These are phyloP conservation scores for Aphaenogaster rudis DNA, from an alignment of 1,140 invertebrate species.

Conservation along the genomic window DNA sequence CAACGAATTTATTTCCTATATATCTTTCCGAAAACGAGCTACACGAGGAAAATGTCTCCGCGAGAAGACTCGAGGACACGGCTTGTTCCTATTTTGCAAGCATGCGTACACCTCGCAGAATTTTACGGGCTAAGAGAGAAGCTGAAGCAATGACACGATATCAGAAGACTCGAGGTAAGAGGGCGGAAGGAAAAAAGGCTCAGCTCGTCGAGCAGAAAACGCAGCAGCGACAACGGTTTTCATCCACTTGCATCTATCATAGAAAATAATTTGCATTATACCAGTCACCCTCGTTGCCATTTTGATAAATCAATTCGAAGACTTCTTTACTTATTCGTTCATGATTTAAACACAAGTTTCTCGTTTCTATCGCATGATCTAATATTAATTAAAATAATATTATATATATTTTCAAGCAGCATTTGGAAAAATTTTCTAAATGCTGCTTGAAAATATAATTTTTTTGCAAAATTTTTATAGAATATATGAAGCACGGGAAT, in stretches of 20 bases:
- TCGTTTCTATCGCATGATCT: background rate
- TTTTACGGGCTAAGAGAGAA: slow-evolving; percentile 43
- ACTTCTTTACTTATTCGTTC: background rate
- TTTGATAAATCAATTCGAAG: background rate
- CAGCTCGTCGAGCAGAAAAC: slow-evolving; percentile 38
- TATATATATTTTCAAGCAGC: background rate
- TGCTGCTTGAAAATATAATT: background rate
- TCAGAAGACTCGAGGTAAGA: slow-evolving; percentile 38
- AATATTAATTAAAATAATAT: background rate
- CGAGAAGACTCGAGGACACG: slow-evolving; percentile 11
- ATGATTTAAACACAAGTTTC: background rate
- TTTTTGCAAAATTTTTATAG: background rate
- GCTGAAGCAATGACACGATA: slow-evolving; percentile 32
- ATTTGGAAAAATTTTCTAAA: no score
- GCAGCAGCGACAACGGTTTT: slow-evolving; percentile 9
- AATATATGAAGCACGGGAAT: background rate
- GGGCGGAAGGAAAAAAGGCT: slow-evolving; percentile 18
- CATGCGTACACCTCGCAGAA: slow-evolving; percentile 43
- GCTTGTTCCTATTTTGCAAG: slow-evolving; percentile 50
- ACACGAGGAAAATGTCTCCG: slow-evolving; percentile 9
- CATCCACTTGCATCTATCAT: slow-evolving; percentile 26
- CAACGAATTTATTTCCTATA: background rate
- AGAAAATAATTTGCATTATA: slow-evolving; percentile 22
- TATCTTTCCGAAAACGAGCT: slow-evolving; percentile 21
- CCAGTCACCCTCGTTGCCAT: no score